phyloP scores from a whole-genome alignment of 2,113 vertebrate species.

The Bufo gargarizans region DNA sequence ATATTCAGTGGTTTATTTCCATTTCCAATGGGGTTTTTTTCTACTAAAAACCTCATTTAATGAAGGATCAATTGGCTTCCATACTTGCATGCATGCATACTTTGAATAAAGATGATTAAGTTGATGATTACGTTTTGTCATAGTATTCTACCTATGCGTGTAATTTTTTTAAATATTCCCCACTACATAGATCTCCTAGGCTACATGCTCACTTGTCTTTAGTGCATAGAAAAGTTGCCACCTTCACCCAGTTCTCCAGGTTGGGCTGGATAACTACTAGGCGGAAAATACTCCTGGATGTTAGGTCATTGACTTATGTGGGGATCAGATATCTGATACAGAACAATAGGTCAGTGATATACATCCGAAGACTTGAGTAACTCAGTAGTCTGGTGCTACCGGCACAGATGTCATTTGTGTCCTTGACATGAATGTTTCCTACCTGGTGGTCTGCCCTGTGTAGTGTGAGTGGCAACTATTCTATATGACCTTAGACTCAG shows the following conservation, averaged over 20 bases:
- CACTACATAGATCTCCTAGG: not conserved
- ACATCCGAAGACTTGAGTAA: not conserved
- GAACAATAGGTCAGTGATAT: not conserved
- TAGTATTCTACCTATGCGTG: not conserved
- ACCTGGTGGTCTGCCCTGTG: not conserved
- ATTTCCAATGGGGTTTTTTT: not conserved
- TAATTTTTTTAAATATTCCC: not conserved
- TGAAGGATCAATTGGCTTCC: not conserved
- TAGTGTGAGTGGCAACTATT: not conserved
- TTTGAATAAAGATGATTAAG: not conserved
- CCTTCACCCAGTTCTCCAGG: not conserved
- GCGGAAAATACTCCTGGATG: not conserved
- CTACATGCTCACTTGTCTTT: not conserved
- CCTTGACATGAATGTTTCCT: not conserved
- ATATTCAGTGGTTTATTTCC: not conserved
- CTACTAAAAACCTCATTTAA: not conserved
- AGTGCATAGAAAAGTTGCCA: not conserved
- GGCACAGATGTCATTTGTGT: not conserved
- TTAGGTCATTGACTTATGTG: not conserved
- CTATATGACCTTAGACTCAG: not conserved
- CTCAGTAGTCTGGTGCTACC: not conserved
- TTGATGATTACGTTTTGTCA: not conserved
- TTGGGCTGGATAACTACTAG: not conserved
- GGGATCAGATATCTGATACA: not conserved
- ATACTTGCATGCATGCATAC: not conserved